Percentiles rank a stretch among this genome's conserved stretches.
Evolutionary conservation across 2,113 vertebrate species (phyloP).

Genomic region (human): GRCh38 chr11:62413501-62414000

Average conservation of each 20-base stretch:
- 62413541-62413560: background rate
- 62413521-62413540: background rate
- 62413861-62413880: background rate
- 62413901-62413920: background rate
- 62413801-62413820: background rate
- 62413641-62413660: background rate
- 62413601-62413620: background rate
- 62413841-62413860: background rate
- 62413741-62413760: rapidly evolving
- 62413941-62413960: too few species aligned
- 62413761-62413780: background rate
- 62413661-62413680: background rate
- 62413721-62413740: background rate
- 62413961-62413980: background rate
- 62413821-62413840: background rate
- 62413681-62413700: too few species aligned
- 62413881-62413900: background rate
- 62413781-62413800: background rate
- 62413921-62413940: background rate
- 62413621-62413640: background rate
- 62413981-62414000: background rate
- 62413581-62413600: background rate
- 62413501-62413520: background rate
- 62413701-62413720: background rate
- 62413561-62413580: background rate